Conservation (phyloP, 2,113 vertebrate genomes). For the Sitta europaea region DNA sequence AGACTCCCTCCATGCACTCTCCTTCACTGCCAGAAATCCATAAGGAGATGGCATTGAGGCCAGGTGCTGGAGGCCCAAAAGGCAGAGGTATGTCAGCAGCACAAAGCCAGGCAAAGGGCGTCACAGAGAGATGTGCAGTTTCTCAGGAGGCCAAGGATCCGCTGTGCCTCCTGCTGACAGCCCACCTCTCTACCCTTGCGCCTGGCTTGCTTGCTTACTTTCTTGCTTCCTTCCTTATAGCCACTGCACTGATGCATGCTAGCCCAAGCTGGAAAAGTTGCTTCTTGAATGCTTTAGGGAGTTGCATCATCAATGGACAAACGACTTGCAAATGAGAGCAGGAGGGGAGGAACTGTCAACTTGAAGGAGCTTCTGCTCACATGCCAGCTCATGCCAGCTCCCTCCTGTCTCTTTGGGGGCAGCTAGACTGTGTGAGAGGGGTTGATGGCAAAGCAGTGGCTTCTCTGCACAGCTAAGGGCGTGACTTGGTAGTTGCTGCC, state of each 20-base stretch:
- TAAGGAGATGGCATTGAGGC: neutral
- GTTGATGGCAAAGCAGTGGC: too few species aligned
- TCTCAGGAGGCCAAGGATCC: neutral
- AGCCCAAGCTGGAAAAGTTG: too few species aligned
- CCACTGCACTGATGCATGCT: too few species aligned
- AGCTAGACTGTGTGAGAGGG: too few species aligned
- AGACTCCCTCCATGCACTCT: neutral
- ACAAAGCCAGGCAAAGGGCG: accelerated
- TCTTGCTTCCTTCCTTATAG: neutral
- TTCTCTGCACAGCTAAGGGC: too few species aligned
- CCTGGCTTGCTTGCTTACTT: neutral
- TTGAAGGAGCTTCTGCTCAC: neutral
- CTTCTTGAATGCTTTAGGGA: neutral
- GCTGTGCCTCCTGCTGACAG: neutral
- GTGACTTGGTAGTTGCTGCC: too few species aligned
- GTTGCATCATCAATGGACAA: too few species aligned
- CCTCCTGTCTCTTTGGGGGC: neutral
- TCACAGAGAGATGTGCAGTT: accelerated
- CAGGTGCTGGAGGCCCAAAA: too few species aligned
- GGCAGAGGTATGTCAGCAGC: neutral
- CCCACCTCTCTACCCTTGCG: neutral
- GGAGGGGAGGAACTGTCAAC: neutral
- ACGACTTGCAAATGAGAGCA: neutral
- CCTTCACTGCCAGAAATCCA: too few species aligned
- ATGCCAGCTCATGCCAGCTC: neutral